phyloP scores from a whole-genome alignment of 35 echinoderm and acorn worm genomes.

The Amphiura filiformis region DNA sequence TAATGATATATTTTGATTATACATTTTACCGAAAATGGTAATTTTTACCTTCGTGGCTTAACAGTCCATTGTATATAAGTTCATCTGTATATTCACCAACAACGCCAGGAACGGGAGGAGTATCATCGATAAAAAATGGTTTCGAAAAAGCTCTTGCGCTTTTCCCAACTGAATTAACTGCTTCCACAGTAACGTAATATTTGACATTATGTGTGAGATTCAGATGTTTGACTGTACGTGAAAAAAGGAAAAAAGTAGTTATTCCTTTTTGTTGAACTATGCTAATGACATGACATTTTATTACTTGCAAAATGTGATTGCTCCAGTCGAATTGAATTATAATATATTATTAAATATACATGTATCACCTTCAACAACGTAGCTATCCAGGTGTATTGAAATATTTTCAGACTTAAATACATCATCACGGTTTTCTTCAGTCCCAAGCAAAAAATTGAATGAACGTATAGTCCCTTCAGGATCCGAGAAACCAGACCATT shows the following conservation, averaged over 20 bases:
- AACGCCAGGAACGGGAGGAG: conserved; percentile 31
- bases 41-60: no score
- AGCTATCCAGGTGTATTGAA: not conserved
- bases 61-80: no score
- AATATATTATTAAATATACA: no score
- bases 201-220: conserved; percentile 7
- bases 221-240: not conserved
- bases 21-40: not conserved
- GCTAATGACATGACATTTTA: no score
- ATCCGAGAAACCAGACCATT: conserved; percentile 36
- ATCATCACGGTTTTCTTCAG: conserved; percentile 7
- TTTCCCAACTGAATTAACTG: conserved; percentile 30
- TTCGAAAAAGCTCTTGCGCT: conserved; percentile 23
- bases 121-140: conserved; percentile 14
- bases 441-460: conserved; percentile 2
- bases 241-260: not conserved
- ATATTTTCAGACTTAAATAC: not conserved
- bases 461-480: conserved; percentile 14
- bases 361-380: no score
- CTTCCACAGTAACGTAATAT: conserved; percentile 25
- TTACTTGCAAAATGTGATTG: no score
- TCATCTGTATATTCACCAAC: no score
- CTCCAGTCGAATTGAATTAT: no score
- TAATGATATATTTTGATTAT: not conserved
- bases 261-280: no score